Evolutionary conservation across 2,888 invertebrate genomes (phyloP).

Genomic region (Chromoteleia sp.): DNA sequence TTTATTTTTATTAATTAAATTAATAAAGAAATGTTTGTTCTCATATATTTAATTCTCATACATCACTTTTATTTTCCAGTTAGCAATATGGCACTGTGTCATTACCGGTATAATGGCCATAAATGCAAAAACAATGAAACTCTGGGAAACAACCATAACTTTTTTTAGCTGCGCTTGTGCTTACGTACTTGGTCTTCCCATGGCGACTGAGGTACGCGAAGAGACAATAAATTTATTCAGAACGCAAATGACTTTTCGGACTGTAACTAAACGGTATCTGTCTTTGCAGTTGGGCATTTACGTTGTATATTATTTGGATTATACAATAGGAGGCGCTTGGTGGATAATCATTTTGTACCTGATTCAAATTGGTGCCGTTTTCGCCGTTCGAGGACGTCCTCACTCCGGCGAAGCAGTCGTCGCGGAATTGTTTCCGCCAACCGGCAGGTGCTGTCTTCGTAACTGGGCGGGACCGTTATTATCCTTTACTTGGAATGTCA

Average conservation of each 20-base stretch:
- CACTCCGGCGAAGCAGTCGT: slow-evolving; percentile 92
- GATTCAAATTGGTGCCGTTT: slow-evolving; percentile 92
- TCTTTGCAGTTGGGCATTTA: slow-evolving; percentile 89
- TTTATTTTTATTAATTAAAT: neutral
- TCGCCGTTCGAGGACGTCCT: slow-evolving; percentile 93
- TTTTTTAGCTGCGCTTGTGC: slow-evolving; percentile 94
- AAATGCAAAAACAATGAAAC: slow-evolving; percentile 89
- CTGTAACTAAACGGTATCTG: neutral
- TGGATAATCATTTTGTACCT: slow-evolving; percentile 93
- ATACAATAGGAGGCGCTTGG: slow-evolving; percentile 93
- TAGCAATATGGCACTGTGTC: slow-evolving; percentile 96
- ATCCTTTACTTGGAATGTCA: slow-evolving; percentile 95
- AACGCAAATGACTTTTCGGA: no score
- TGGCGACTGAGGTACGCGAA: slow-evolving; percentile 92
- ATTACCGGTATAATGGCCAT: slow-evolving; percentile 93
- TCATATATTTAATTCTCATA: no score
- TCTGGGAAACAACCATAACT: slow-evolving; percentile 93
- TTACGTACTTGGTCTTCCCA: slow-evolving; percentile 92
- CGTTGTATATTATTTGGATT: slow-evolving; percentile 94
- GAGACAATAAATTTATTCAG: neutral
- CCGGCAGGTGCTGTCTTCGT: slow-evolving; percentile 84
- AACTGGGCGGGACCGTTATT: slow-evolving; percentile 89
- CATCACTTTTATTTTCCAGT: slow-evolving; percentile 80
- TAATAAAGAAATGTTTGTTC: no score
- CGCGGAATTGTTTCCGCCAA: slow-evolving; percentile 87